A percentile compares a stretch with the other conserved stretches of the same genome.
Evolutionary conservation across 2,797 vertebrate genomes (phyloP).

Genomic region (Characodon lateralis): DNA sequence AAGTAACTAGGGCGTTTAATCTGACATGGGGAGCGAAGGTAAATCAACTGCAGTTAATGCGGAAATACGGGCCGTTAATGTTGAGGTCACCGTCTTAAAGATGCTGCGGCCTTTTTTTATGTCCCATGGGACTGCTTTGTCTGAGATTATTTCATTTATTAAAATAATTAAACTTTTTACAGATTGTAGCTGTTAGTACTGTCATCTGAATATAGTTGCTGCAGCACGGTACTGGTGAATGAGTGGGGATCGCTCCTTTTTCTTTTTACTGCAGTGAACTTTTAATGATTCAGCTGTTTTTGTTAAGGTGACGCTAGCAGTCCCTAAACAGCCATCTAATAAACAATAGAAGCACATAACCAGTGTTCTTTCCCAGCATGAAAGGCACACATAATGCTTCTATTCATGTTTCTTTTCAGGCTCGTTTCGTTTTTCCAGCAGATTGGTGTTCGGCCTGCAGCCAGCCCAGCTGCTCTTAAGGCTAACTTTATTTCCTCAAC

Average conservation of each 20-base stretch:
- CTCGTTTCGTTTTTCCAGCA: conserved; percentile 65
- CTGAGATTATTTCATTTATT: not conserved
- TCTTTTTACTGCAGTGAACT: conserved; percentile 75
- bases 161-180: not conserved
- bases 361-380: conserved; percentile 44
- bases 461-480: conserved; percentile 75
- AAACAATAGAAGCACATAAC: conserved; percentile 63
- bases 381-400: conserved; percentile 66
- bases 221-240: conserved; percentile 44
- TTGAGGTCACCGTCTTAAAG: conserved; percentile 20
- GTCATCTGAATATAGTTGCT: not conserved
- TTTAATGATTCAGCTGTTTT: conserved; percentile 86
- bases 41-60: conserved; percentile 53
- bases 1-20: not conserved
- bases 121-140: not conserved
- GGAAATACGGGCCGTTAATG: conserved; percentile 52
- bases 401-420: conserved; percentile 67
- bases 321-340: conserved; percentile 46
- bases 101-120: conserved; percentile 54
- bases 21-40: not conserved
- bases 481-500: conserved; percentile 58
- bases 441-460: conserved; percentile 71
- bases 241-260: conserved; percentile 40
- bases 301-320: conserved; percentile 56
- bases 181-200: too few species aligned